These are phyloP conservation scores for Ischnura elegans DNA, from an alignment of 2,888 invertebrate species.

Conservation along the genomic window DNA sequence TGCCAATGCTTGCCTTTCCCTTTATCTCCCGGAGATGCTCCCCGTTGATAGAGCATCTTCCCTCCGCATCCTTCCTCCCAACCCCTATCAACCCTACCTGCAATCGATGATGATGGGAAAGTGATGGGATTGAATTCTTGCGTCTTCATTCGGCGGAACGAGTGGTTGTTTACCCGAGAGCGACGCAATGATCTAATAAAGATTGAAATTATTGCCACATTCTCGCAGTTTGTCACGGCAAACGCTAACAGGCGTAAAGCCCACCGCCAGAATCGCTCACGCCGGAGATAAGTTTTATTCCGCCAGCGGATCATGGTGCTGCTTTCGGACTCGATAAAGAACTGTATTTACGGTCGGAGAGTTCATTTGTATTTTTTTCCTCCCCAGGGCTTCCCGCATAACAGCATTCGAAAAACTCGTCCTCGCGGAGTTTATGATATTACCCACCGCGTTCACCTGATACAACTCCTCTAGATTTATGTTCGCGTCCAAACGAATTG, in stretches of 20 bases:
- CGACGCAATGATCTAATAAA: neutral
- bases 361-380: neutral
- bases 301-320: neutral
- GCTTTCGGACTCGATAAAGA: neutral
- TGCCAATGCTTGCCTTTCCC: neutral
- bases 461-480: neutral
- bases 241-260: neutral
- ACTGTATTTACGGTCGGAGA: neutral
- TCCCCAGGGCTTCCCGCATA: neutral
- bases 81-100: neutral
- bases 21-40: neutral
- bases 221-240: neutral
- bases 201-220: neutral
- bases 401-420: neutral
- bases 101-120: neutral
- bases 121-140: neutral
- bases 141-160: neutral
- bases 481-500: neutral
- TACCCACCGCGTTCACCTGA: slow-evolving; percentile 6
- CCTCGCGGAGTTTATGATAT: slow-evolving; percentile 24
- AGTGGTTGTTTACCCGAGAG: neutral
- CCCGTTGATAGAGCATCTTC: neutral
- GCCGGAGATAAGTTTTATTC: neutral
- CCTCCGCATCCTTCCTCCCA: neutral
- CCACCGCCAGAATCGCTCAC: neutral